Conservation (phyloP, 2,797 vertebrate species). For the Heteromormyrus szaboi region DNA sequence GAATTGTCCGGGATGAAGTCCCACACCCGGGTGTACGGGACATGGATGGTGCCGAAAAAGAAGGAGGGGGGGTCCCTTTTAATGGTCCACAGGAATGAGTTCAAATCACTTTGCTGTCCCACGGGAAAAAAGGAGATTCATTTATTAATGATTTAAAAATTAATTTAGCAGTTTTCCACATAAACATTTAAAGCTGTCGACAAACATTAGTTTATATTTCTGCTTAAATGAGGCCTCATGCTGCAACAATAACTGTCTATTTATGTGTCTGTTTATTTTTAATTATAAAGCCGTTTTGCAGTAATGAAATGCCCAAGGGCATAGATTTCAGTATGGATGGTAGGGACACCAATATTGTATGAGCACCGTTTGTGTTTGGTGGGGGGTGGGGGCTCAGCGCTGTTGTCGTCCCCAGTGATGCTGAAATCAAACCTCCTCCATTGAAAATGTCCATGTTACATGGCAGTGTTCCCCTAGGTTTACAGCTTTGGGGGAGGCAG, state of each 20-base stretch:
- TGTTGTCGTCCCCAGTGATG: not conserved
- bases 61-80: slow-evolving; percentile 79
- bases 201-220: not conserved
- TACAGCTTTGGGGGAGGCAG: too few species aligned
- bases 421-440: not conserved
- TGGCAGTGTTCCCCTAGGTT: too few species aligned
- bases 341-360: not conserved
- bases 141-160: not conserved
- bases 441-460: not conserved
- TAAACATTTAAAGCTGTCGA: not conserved
- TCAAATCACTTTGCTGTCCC: slow-evolving; percentile 75
- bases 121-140: not conserved
- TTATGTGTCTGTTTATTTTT: not conserved
- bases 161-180: not conserved
- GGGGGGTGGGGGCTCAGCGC: not conserved
- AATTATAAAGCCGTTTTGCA: not conserved
- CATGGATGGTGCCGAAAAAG: slow-evolving; percentile 84
- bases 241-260: not conserved
- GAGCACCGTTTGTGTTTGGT: not conserved
- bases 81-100: slow-evolving; percentile 88
- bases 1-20: slow-evolving; percentile 82
- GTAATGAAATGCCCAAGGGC: not conserved
- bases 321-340: not conserved
- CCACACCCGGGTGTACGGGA: slow-evolving; percentile 80
- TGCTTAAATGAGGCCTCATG: not conserved